Conservation (phyloP, 2,113 vertebrate genomes). For the Pantherophis guttatus region DNA sequence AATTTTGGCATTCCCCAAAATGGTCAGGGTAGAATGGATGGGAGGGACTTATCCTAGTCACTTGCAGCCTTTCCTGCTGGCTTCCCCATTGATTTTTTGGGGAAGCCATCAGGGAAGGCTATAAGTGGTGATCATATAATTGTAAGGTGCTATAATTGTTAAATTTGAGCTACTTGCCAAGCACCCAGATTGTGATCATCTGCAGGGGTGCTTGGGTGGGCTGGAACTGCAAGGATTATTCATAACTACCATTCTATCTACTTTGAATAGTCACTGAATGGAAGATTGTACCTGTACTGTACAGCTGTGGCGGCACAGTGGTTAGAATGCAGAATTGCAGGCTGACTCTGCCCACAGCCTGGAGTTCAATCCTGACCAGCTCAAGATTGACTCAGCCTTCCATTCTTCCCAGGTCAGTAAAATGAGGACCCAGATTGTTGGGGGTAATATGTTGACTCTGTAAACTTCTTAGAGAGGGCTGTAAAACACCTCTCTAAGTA, state of each 20-base stretch:
- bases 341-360: too few species aligned
- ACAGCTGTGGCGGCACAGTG: too few species aligned
- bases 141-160: not conserved
- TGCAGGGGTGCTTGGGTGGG: not conserved
- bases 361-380: too few species aligned
- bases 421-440: too few species aligned
- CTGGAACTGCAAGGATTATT: not conserved
- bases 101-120: not conserved
- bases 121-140: not conserved
- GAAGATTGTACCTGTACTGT: not conserved
- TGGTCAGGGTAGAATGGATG: not conserved
- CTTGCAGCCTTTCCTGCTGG: not conserved
- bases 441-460: too few species aligned
- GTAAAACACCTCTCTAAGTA: too few species aligned
- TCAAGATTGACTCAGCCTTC: too few species aligned
- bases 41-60: not conserved
- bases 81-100: not conserved
- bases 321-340: too few species aligned
- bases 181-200: not conserved
- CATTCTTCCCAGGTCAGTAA: too few species aligned
- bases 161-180: not conserved
- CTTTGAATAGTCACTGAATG: not conserved
- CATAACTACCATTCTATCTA: not conserved
- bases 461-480: too few species aligned
- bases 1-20: not conserved